These are phyloP conservation scores for Mastacembelus armatus DNA, from an alignment of 2,797 vertebrate species.

Conservation along the genomic window DNA sequence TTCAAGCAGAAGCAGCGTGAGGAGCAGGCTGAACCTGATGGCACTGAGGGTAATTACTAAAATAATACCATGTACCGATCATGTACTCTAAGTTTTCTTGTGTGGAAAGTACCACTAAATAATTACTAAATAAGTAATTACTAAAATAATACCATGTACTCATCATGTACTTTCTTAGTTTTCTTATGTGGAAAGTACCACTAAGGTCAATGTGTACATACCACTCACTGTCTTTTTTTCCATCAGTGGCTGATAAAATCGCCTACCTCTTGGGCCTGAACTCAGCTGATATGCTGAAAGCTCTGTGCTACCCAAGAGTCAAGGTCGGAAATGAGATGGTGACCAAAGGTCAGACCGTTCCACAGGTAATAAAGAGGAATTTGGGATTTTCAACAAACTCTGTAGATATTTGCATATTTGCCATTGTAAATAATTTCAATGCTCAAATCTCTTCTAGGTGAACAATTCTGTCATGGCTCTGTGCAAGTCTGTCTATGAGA, in stretches of 20 bases:
- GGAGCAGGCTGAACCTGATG: no score
- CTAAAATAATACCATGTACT: neutral
- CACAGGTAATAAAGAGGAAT: constrained; percentile 79
- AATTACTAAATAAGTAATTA: no score
- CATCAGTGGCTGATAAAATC: constrained; percentile 88
- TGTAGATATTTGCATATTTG: no score
- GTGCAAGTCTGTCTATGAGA: constrained; percentile 90
- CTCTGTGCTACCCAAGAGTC: constrained; percentile 87
- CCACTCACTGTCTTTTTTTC: neutral
- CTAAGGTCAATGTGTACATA: no score
- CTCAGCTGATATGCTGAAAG: constrained; percentile 88
- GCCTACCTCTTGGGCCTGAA: constrained; percentile 89
- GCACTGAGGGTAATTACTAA: constrained; percentile 86
- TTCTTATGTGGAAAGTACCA: no score
- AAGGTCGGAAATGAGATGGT: constrained; percentile 89
- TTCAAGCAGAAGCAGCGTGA: no score
- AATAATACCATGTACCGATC: no score
- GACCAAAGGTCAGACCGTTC: constrained; percentile 88
- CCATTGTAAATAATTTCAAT: no score
- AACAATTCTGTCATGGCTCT: constrained; percentile 86
- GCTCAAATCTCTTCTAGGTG: no score
- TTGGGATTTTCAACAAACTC: neutral
- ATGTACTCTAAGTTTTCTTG: no score
- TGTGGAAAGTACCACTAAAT: neutral
- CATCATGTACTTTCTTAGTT: no score